Evolutionary conservation across 2,113 vertebrate species (phyloP).

Genomic region (Thinocorus orbignyianus): DNA sequence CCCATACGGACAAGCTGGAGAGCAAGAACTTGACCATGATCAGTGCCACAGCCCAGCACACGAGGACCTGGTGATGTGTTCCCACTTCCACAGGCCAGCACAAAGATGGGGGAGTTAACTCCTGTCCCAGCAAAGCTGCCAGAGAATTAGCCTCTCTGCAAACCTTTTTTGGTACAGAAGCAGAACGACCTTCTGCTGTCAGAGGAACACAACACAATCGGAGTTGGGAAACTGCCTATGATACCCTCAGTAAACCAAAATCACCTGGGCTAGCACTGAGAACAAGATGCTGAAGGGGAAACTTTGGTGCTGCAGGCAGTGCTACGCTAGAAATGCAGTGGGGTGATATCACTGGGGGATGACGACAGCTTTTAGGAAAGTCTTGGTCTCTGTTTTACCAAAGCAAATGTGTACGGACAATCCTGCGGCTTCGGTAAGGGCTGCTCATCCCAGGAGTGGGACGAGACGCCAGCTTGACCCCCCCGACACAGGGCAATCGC

Average conservation of each 20-base stretch:
- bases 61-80: accelerated
- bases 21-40: background rate
- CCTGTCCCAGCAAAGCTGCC: background rate
- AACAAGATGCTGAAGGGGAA: background rate
- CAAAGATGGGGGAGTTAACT: background rate
- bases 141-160: background rate
- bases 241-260: background rate
- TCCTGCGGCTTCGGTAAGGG: background rate
- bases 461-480: background rate
- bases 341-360: background rate
- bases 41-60: background rate
- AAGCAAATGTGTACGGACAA: background rate
- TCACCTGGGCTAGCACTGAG: background rate
- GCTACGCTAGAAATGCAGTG: background rate
- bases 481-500: background rate
- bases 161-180: background rate
- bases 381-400: background rate
- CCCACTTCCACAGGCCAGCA: background rate
- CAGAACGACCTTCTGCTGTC: background rate
- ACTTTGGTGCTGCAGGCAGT: background rate
- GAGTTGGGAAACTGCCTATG: background rate
- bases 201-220: background rate
- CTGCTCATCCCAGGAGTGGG: background rate
- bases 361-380: background rate
- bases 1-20: background rate